These are phyloP conservation scores for Strix occidentalis DNA, from an alignment of 2,797 vertebrate species.

Conservation along the genomic window DNA sequence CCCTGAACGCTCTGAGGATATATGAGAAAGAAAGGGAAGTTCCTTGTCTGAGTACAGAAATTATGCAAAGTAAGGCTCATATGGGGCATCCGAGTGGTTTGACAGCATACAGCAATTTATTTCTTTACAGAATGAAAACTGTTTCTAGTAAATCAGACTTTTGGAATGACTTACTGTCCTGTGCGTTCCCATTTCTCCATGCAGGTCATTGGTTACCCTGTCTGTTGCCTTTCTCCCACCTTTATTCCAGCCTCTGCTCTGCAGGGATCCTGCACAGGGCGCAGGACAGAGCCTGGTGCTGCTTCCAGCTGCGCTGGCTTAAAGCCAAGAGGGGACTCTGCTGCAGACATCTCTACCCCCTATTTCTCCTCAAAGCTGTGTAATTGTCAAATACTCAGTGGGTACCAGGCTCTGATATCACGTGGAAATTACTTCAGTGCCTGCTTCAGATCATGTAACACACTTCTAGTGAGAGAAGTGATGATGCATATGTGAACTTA, in stretches of 20 bases:
- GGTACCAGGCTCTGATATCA: not conserved
- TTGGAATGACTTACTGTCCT: not conserved
- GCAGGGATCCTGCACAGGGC: too few species aligned
- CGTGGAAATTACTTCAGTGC: not conserved
- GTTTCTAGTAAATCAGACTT: not conserved
- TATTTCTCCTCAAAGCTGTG: not conserved
- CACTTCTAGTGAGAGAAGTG: not conserved
- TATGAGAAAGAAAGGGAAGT: not conserved
- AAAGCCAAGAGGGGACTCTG: not conserved
- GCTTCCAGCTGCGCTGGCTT: too few species aligned
- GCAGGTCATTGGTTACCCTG: too few species aligned
- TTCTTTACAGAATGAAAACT: too few species aligned
- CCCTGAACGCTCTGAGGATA: not conserved
- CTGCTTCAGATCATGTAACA: not conserved
- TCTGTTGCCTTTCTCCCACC: not conserved
- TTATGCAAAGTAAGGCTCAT: not conserved
- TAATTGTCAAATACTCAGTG: not conserved
- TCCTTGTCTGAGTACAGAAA: not conserved
- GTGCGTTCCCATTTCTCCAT: not conserved
- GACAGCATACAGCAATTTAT: too few species aligned
- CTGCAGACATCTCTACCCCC: fast-evolving
- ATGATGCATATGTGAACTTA: too few species aligned
- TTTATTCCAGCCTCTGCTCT: not conserved
- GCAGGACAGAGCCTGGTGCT: fast-evolving
- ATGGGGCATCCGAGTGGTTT: not conserved